Evolutionary conservation across 2,113 vertebrate genomes (phyloP).

Genomic region (Lophotis ruficrista): DNA sequence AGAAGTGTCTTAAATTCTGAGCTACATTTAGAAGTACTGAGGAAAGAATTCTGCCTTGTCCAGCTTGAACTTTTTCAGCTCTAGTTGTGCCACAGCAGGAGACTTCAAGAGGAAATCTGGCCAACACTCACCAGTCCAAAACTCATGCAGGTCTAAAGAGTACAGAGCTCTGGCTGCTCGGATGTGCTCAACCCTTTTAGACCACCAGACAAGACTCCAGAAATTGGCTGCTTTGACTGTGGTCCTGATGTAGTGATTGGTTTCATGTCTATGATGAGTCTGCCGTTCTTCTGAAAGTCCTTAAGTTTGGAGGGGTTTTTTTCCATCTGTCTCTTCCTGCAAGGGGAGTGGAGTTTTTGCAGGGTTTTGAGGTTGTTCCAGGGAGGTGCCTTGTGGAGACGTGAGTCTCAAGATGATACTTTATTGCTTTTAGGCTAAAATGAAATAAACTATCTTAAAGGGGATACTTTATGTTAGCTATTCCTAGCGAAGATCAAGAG

Average conservation of each 20-base stretch:
- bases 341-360: not conserved
- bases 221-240: not conserved
- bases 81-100: not conserved
- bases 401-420: not conserved
- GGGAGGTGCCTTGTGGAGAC: not conserved
- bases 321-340: not conserved
- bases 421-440: not conserved
- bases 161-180: not conserved
- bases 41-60: not conserved
- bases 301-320: fast-evolving
- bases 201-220: not conserved
- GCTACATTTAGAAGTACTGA: not conserved
- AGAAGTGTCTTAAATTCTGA: not conserved
- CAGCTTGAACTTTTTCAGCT: not conserved
- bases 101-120: not conserved
- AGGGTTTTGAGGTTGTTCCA: not conserved
- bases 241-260: not conserved
- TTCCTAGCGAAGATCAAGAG: not conserved
- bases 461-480: not conserved
- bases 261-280: not conserved
- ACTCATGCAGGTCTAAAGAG: not conserved
- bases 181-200: not conserved
- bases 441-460: not conserved
- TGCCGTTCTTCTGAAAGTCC: not conserved
- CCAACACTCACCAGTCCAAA: not conserved